Evolutionary conservation across 2,113 vertebrate genomes (phyloP), one percentile per base, ranked within the genome.

Genomic region (Austrofundulus limnaeus): DNA sequence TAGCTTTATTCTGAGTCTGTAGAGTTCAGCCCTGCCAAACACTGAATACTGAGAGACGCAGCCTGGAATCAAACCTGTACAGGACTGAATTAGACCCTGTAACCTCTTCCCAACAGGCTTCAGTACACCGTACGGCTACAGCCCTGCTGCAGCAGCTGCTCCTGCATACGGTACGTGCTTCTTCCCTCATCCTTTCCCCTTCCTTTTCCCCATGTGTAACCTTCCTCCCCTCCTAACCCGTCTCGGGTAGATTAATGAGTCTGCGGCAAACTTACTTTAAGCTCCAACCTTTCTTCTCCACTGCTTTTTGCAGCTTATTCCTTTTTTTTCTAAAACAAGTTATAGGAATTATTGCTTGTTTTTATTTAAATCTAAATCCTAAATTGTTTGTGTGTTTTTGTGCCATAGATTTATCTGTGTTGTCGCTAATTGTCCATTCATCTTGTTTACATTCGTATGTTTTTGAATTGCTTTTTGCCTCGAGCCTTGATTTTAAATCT

Each of bases 91-190:
- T 51, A 15, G 45, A 70, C 21, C 48, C 28, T 85, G 17, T 80
- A 54, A 70, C 69, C 59, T 80, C 47, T 54, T 54, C 41, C 88
- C 89, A 64, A 41, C 86, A 99, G 97, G 97, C 73, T 99, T 98
- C 3, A 96, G 96, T 85, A 90, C 95, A 59, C 96, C 97, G 0
- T 99, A 99, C 38, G 97, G 95, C 61, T 99, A 98, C 84, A 95
- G 94, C 64, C 92, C 96, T 24, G 95, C 97, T 71, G 96, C 97
- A 10, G 95, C 96, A 67, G 92, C 92, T 69, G 89, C 93, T 21
- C 96, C 96, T 60, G 95, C 97, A 64, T 98, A 98, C 52, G 97
- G 97, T 98, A 97, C 11, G 96, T 96, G 92, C 69, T 71, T 16
- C 50, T 19, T 43, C 34, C 28, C 51, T 54, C 55, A 57, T 39